Base-by-base conservation (phyloP, 2,113 vertebrate genomes). In the Anseranas semipalmata region DNA sequence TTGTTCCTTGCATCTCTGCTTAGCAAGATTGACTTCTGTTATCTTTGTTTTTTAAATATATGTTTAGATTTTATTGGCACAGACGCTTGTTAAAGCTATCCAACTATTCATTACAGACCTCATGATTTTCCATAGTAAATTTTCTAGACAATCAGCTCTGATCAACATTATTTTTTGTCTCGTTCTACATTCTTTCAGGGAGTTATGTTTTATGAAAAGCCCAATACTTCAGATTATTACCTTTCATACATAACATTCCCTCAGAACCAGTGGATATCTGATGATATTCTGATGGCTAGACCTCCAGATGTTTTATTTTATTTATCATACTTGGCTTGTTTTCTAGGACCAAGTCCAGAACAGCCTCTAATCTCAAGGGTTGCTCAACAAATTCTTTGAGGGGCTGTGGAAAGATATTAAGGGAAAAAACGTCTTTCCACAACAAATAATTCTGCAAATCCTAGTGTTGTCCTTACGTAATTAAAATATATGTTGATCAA, bases 41-140 rank as follows among this genome's bases (percentile, higher is more conserved):
- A 97, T 97, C 97, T 97, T 96, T 93, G 90, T 46, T 86, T 97
- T 97, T 95, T 93, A 96, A 96, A 95, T 92, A 76, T 87, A 96
- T 94, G 81, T 95, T 97, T 96, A 84, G 91, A 87, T 93, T 97
- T 97, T 92, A 53, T 90, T 97, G 97, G 96, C 97, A 91, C 84
- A 50, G 86, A 13, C 0, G 0, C 43, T 75, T 35, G 39, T 79
- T 87, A 19, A 62, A 92, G 62, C 1, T 2, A 62, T 97, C 96
- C 97, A 95, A 68, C 90, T 92, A 96, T 96, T 97, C 95, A 95
- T 96, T 95, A 94, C 89, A 92, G 95, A 87, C 89, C 94, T 93
- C 87, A 24, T 88, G 93, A 94, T 94, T 96, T 97, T 97, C 97
- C 96, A 43, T 79, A 94, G 96, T 96, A 96, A 97, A 97, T 97